Evolutionary conservation across 2,888 invertebrate genomes (phyloP), one percentile per base, ranked within the genome.

Genomic region (Cheiracanthium punctorium): DNA sequence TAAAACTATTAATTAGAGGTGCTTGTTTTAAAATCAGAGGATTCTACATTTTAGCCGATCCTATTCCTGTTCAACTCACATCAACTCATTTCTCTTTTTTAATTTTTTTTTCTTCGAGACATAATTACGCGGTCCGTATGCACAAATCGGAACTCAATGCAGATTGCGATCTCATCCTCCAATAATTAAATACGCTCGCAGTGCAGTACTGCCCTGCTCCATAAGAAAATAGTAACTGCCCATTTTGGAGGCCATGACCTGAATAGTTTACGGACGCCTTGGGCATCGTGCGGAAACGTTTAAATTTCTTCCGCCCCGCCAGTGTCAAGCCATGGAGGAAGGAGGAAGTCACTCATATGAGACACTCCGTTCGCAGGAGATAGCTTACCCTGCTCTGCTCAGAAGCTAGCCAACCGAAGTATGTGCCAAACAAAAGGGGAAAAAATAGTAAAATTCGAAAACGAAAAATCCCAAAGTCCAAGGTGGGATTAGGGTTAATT

Each of bases 261-360:
- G 58, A 71, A 79, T 79, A 77, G 17, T 10, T 69, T 20, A 24
- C 29, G 1, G 33, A 48, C 17, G 29, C 37, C 37, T 52, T 24
- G 5, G 70, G 48, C 48, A 5, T 41, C 30, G 28, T 17, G 37
- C 37, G 71, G 70, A 70, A 70, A 52, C 14, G 12, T 28, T 58
- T 28, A 8, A 37, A 12, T 29, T 20, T 12, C 82, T 85, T 79
- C 84, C 84, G 84, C 77, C 48, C 58, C 17, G 29, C 52, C 77
- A 73, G 77, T 73, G 77, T 79, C 79, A 85, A 82, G 67, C 41
- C n/a, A 4, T 37, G 69, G 14, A 48, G 84, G 84, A 74, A 85
- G 74, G 84, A 79, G 84, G 84, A 85, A 85, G 79, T 67, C 41
- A 69, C 30, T 29, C 30, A 29, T 12, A 24, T 30, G 37, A 20